Conservation (phyloP, 2,113 vertebrate species). For the Macrotus californicus region DNA sequence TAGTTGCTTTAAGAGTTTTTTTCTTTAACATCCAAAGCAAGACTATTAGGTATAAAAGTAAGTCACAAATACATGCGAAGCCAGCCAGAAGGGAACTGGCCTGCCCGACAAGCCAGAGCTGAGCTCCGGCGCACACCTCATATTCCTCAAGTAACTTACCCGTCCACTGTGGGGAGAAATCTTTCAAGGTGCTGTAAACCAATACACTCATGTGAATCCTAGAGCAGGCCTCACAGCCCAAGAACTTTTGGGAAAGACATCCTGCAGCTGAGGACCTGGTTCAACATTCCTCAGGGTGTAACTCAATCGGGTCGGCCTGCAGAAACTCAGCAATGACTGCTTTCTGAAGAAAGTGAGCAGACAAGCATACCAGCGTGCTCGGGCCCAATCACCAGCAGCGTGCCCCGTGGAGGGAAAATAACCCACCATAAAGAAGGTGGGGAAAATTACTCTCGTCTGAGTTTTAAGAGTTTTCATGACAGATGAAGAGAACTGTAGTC, state of each 20-base stretch:
- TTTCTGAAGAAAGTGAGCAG: not conserved
- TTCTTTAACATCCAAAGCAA: constrained; percentile 29
- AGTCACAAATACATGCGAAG: not conserved
- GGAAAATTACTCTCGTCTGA: not conserved
- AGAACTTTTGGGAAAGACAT: not conserved
- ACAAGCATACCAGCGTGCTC: not conserved
- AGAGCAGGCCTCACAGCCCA: not conserved
- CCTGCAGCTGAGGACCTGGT: not conserved
- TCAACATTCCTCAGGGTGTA: not conserved
- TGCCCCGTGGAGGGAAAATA: not conserved
- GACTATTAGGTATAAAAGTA: constrained; percentile 17
- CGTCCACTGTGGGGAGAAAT: not conserved
- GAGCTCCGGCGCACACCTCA: not conserved
- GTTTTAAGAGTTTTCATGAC: not conserved
- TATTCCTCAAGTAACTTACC: not conserved
- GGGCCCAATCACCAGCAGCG: not conserved
- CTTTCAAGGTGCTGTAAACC: constrained; percentile 33
- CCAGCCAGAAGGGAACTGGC: not conserved
- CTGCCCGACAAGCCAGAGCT: not conserved
- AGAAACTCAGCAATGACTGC: not conserved
- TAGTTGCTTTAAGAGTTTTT: not conserved
- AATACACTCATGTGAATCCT: not conserved
- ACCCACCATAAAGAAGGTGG: not conserved
- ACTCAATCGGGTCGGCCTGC: not conserved
- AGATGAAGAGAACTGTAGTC: not conserved